Evolutionary conservation across 2,888 invertebrate species (phyloP), one percentile per base, ranked within the genome.

Genomic region (Thymelicus sylvestris): DNA sequence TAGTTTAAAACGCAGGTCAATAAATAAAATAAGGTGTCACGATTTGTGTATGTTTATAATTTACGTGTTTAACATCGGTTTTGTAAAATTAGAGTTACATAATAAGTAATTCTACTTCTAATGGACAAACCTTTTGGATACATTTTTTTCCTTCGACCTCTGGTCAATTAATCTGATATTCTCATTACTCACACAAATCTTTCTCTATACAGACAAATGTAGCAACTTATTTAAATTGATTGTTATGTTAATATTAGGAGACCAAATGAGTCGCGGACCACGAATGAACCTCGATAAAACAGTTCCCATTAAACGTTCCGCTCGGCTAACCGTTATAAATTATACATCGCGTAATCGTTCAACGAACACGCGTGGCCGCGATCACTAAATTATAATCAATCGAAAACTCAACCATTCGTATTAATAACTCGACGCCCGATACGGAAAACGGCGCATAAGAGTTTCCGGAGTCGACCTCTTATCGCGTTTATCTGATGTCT

Each of bases 401-500:
- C 76, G 75, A 77, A 77, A 76, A 75, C 71, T 66, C 74, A 77
- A 75, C 79, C 73, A 77, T 72, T 75, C 74, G 73, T 76, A 81
- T 80, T 78, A 78, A 79, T 79, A 78, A 81, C 75, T 74, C 74
- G 75, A 82, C 83, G 81, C 82, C 83, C 73, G 72, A 73, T 66
- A 71, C 70, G 70, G 52, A 71, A 66, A 71, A 71, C 57, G 61
- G 70, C 69, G 64, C 80, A 80, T 82, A 84, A 84, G 83, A 84
- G 81, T 84, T 86, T 88, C 86, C 87, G 86, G 85, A 72, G 64
- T 69, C 83, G 80, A 71, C 81, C 78, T 81, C 83, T 80, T 84
- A 86, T 84, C 81, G 82, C 82, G 84, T 79, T 86, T 89, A 91
- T 91, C 89, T 86, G 88, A 90, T 89, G 87, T 86, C 84, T 86